These are phyloP conservation scores for Phyllostomus hastatus DNA, from an alignment of 2,113 vertebrate genomes.

Conservation along the genomic window DNA sequence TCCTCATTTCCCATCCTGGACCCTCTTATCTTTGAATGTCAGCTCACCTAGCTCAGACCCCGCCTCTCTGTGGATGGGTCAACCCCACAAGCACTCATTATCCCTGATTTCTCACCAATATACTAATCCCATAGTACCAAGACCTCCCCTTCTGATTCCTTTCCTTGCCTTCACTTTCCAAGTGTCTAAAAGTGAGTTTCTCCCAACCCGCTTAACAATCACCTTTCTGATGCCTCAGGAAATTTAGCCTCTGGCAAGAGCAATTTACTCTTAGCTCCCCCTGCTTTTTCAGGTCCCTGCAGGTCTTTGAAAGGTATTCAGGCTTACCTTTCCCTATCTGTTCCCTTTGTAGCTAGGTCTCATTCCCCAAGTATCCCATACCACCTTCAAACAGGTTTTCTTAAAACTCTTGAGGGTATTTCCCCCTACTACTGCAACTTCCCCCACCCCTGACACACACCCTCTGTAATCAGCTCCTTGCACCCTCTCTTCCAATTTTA, in stretches of 20 bases:
- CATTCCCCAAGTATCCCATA: not conserved
- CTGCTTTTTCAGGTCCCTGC: not conserved
- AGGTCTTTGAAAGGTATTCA: not conserved
- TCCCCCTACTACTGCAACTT: not conserved
- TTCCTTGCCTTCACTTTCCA: not conserved
- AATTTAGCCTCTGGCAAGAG: not conserved
- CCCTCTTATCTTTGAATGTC: not conserved
- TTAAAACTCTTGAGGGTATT: constrained; percentile 35
- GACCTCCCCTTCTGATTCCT: not conserved
- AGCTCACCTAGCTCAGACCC: not conserved
- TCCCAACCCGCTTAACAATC: not conserved
- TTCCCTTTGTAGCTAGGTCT: not conserved
- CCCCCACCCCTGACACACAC: not conserved
- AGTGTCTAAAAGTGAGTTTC: not conserved
- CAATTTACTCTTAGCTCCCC: not conserved
- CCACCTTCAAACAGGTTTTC: constrained; percentile 45
- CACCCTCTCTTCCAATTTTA: too few species aligned
- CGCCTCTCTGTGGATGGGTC: not conserved
- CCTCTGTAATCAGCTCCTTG: not conserved
- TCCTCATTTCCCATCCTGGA: not conserved
- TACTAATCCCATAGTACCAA: not conserved
- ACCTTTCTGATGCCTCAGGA: not conserved
- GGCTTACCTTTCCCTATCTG: not conserved
- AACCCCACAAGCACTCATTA: not conserved
- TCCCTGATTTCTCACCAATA: not conserved